These are phyloP conservation scores for Merluccius polli DNA, from an alignment of 2,797 vertebrate species.

Conservation along the genomic window DNA sequence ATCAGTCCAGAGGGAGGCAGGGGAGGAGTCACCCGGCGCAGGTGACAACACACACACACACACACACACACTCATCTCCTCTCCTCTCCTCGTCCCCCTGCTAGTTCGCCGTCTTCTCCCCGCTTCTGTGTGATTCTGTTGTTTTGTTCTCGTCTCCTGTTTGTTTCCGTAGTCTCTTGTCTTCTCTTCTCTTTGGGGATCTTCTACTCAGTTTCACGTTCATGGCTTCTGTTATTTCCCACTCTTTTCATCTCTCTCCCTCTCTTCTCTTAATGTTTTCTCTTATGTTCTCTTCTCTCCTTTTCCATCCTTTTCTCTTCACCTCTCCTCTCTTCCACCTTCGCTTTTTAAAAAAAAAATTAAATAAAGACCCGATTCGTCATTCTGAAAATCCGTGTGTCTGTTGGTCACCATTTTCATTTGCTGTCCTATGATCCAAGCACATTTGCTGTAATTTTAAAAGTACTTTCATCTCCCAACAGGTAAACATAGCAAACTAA, in stretches of 20 bases:
- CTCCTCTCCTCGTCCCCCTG: not conserved
- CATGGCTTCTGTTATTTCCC: not conserved
- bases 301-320: conserved; percentile 11
- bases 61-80: not conserved
- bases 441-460: too few relatives aligned
- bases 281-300: not conserved
- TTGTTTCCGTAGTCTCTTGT: conserved; percentile 1
- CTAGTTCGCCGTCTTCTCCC: conserved; percentile 3
- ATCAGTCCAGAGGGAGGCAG: conserved; percentile 89
- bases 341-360: too few relatives aligned
- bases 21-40: conserved; percentile 81
- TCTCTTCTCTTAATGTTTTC: too few relatives aligned
- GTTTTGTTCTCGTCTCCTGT: conserved; percentile 8
- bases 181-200: conserved; percentile 5
- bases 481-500: too few relatives aligned
- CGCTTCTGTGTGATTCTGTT: not conserved
- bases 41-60: conserved; percentile 66
- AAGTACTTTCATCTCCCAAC: too few relatives aligned
- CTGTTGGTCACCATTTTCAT: too few relatives aligned
- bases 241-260: conserved; percentile 15
- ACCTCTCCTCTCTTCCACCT: too few relatives aligned
- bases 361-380: too few relatives aligned
- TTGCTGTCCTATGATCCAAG: too few relatives aligned
- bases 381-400: too few relatives aligned
- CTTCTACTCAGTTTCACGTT: not conserved